Evolutionary conservation across 2,113 vertebrate genomes (phyloP).

Genomic region (Buteo buteo): DNA sequence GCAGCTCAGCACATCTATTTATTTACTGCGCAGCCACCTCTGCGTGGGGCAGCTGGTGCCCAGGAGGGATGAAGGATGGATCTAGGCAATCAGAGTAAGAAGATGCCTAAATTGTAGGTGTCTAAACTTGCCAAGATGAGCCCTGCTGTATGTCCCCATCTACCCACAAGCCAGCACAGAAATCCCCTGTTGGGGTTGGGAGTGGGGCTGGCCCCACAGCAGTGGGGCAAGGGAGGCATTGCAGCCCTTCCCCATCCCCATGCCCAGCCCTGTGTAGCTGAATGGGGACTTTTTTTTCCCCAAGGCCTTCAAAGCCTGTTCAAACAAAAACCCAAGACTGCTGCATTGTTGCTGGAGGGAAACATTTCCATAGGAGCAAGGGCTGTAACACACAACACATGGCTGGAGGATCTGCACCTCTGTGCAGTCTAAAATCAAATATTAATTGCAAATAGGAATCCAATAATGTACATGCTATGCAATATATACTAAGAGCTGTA

Average conservation of each 20-base stretch:
- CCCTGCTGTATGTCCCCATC: background rate
- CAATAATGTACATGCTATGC: background rate
- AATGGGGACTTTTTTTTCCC: background rate
- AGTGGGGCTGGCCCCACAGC: background rate
- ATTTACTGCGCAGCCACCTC: background rate
- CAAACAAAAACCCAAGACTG: background rate
- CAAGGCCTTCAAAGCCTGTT: background rate
- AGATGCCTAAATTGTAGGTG: background rate
- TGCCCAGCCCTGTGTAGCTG: background rate
- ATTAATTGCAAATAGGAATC: background rate
- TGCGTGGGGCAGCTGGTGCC: background rate
- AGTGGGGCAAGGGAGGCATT: background rate
- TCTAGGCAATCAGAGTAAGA: background rate
- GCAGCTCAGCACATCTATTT: background rate
- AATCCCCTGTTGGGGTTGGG: background rate
- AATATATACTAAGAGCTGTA: background rate
- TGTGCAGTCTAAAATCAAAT: background rate
- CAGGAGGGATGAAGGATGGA: background rate
- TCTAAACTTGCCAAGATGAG: background rate
- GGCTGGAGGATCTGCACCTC: background rate
- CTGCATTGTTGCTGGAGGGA: background rate
- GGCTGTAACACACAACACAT: background rate
- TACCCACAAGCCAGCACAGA: background rate
- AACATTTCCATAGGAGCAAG: background rate
- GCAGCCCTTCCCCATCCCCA: background rate